phyloP scores from a whole-genome alignment of 2,888 invertebrate genomes.

The Xylota segnis region DNA sequence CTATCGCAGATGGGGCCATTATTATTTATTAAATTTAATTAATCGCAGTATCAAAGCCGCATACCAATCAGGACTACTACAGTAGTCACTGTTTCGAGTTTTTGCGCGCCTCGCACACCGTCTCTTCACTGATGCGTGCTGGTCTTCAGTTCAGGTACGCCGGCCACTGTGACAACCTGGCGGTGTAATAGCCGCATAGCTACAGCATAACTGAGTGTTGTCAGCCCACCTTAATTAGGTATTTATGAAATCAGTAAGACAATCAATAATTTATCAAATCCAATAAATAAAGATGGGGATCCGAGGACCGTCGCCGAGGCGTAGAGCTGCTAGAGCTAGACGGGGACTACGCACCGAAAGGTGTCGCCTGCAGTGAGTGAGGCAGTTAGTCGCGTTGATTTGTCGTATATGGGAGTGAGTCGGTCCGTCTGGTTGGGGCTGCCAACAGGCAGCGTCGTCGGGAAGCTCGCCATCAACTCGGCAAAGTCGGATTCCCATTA shows the following conservation, averaged over 20 bases:
- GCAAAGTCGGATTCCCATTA: conserved; percentile 67
- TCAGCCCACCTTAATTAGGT: conserved; percentile 76
- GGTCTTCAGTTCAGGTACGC: conserved; percentile 52
- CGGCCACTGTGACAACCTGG: conserved; percentile 62
- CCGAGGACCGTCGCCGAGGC: conserved; percentile 26
- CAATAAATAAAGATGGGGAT: conserved; percentile 76
- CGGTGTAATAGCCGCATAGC: conserved; percentile 75
- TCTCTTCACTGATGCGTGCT: conserved; percentile 22
- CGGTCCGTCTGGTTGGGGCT: not conserved
- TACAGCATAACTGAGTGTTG: conserved; percentile 77
- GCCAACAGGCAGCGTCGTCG: not conserved
- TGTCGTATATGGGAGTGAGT: conserved; percentile 61
- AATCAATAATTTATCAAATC: conserved; percentile 77
- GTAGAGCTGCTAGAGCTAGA: conserved; percentile 1
- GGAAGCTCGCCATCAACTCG: conserved; percentile 18
- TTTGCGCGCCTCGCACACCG: not conserved
- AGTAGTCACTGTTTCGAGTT: not conserved
- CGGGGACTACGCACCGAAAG: conserved; percentile 52
- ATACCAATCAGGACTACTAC: conserved; percentile 67
- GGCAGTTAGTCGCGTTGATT: conserved; percentile 56
- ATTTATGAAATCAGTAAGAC: conserved; percentile 77
- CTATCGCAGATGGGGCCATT: conserved; percentile 73
- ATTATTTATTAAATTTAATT: conserved; percentile 77
- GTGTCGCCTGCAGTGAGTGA: conserved; percentile 47
- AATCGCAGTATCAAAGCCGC: conserved; percentile 72